These are phyloP conservation scores for Pycnomerus fuliginosus DNA, from an alignment of 2,888 invertebrate species.

Conservation along the genomic window DNA sequence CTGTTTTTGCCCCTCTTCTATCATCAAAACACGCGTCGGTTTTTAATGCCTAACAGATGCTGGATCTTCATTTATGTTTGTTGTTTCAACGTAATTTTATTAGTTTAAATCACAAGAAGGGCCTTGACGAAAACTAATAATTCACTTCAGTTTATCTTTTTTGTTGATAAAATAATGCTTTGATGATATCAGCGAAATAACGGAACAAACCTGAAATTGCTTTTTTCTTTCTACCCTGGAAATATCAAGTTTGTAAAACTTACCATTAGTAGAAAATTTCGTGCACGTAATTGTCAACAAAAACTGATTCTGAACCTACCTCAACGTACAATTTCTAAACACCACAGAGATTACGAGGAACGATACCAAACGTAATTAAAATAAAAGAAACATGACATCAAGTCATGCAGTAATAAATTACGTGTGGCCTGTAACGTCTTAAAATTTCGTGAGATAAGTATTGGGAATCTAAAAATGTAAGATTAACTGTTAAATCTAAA, in stretches of 20 bases:
- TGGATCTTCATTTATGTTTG: constrained; percentile 15
- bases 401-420: too few species aligned
- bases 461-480: too few species aligned
- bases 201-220: too few species aligned
- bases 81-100: constrained; percentile 21
- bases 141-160: too few species aligned
- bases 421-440: too few species aligned
- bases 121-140: constrained; percentile 15
- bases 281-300: constrained; percentile 7
- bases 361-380: constrained; percentile 13
- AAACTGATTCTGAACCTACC: constrained; percentile 14
- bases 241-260: constrained; percentile 7
- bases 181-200: too few species aligned
- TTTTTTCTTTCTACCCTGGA: too few species aligned
- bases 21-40: constrained; percentile 10
- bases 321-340: constrained; percentile 16
- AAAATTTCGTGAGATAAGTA: too few species aligned
- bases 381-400: too few species aligned
- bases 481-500: too few species aligned
- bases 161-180: too few species aligned
- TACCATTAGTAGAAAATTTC: constrained; percentile 11
- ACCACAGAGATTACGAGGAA: constrained; percentile 6
- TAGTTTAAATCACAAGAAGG: constrained; percentile 19
- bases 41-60: constrained; percentile 21
- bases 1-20: constrained; percentile 9